Conservation (phyloP, 2,888 invertebrate genomes). For the Andrena marginata region DNA sequence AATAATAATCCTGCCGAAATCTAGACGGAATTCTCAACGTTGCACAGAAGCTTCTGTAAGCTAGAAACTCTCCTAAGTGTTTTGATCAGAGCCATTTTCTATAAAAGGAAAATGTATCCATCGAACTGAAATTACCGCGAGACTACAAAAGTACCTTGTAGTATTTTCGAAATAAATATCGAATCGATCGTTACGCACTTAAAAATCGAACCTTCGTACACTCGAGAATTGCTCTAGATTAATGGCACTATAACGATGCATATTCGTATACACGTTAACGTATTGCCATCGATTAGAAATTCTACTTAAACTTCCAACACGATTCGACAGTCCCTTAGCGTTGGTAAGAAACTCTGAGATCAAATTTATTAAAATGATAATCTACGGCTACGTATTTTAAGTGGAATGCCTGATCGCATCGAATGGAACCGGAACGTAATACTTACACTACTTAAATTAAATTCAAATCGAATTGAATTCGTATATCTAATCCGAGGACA, state of each 20-base stretch:
- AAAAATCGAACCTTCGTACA: not conserved
- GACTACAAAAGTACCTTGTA: not conserved
- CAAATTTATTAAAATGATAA: slow-evolving; percentile 5
- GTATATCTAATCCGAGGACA: not conserved
- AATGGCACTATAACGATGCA: not conserved
- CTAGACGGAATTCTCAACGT: slow-evolving; percentile 8
- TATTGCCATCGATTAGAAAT: not conserved
- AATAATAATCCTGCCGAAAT: not conserved
- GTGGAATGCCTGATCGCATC: not conserved
- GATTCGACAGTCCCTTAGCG: not conserved
- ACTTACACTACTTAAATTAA: not conserved
- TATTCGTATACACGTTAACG: not conserved
- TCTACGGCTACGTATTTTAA: not conserved
- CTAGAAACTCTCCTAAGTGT: no score
- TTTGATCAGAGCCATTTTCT: not conserved
- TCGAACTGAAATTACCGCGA: not conserved
- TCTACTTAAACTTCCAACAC: not conserved
- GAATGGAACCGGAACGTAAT: slow-evolving; percentile 3
- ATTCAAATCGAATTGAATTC: slow-evolving; percentile 2
- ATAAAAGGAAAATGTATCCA: not conserved
- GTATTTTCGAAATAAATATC: not conserved
- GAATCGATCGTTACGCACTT: not conserved
- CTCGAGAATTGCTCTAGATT: slow-evolving; percentile 5
- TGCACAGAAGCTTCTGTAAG: not conserved
- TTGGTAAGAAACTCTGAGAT: not conserved